Base-by-base conservation (phyloP, 2,113 vertebrate species). In the Plectropomus leopardus region DNA sequence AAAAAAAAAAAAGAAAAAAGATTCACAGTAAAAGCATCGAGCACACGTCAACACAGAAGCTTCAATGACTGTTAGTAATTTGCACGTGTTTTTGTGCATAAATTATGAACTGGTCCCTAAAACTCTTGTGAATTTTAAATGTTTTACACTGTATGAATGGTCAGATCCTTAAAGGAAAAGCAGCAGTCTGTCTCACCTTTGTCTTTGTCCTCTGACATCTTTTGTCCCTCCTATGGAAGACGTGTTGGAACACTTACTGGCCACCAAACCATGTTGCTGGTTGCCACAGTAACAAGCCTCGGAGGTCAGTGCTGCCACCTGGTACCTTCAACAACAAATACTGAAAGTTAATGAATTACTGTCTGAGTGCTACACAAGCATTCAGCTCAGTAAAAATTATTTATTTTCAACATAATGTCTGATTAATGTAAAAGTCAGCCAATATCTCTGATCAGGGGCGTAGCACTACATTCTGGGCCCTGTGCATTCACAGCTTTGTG, bases 251-350 rank as follows among this genome's bases (percentile, higher is more conserved):
- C 83, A 88, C 65, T 74, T 77, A 23, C 6, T 72, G 34, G 66
- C 8, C 48, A 80, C 40, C 24, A 82, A 66, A 67, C 76, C 78
- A 2, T 72, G 59, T 3, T 74, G 77, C 69, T 24, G 50, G 76
- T 83, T 77, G 55, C 85, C 70, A 86, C 93, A 94, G 86, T 71
- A 88, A 88, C 93, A 92, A 9, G 16, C 44, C n/a, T 86, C 77
- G 34, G 79, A 75, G 28, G 79, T 81, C 82, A 92, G 42, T 0
- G 23, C 87, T 70, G 88, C 86, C 66, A 86, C 34, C 8, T 69
- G 45, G 55, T 71, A 89, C 81, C 92, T 93, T 59, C 17, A 68
- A 34, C 16, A 75, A 51, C 32, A 80, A 77, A 78, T 7, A 72
- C 3, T 45, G 16, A 48, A 47, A 53, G 42, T 71, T 48, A 32